Percentiles rank a stretch among this genome's conserved stretches.
Conservation (phyloP, 2,888 invertebrate species). For the Heliconius ismenius region DNA sequence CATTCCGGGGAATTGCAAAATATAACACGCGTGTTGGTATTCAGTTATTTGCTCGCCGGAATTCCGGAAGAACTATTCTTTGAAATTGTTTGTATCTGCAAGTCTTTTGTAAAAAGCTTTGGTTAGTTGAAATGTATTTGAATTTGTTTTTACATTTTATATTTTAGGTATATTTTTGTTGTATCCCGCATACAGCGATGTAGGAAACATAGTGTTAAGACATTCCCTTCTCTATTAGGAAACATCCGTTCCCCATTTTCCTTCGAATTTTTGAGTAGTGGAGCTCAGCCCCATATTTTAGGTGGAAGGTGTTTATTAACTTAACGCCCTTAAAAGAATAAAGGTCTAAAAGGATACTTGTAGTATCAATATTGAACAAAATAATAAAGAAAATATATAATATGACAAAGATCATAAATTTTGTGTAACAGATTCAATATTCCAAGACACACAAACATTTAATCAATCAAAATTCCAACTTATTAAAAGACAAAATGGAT, state of each 20-base stretch:
- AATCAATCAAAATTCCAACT: constrained; percentile 42
- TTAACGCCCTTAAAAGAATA: no score
- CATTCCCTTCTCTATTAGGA: no score
- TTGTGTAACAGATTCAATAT: constrained; percentile 30
- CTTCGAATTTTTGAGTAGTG: no score
- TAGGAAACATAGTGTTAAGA: no score
- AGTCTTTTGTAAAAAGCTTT: not conserved
- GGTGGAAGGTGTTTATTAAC: not conserved
- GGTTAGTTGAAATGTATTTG: constrained; percentile 1
- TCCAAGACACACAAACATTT: constrained; percentile 30
- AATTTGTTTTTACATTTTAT: not conserved
- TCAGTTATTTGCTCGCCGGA: constrained; percentile 66
- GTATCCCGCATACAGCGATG: no score
- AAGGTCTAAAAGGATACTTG: no score
- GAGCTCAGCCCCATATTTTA: not conserved
- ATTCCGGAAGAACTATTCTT: constrained; percentile 47
- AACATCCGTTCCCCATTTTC: no score
- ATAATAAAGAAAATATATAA: not conserved
- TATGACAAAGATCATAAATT: not conserved
- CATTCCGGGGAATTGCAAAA: constrained; percentile 74
- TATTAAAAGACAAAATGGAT: constrained; percentile 45
- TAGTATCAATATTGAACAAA: no score
- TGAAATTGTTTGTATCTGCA: constrained; percentile 19
- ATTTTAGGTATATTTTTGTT: not conserved
- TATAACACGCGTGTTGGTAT: constrained; percentile 67